A percentile compares a stretch with the other conserved stretches of the same genome.
phyloP scores from a whole-genome alignment of 2,888 invertebrate species.

The Rhagophthalmus giganteus region DNA sequence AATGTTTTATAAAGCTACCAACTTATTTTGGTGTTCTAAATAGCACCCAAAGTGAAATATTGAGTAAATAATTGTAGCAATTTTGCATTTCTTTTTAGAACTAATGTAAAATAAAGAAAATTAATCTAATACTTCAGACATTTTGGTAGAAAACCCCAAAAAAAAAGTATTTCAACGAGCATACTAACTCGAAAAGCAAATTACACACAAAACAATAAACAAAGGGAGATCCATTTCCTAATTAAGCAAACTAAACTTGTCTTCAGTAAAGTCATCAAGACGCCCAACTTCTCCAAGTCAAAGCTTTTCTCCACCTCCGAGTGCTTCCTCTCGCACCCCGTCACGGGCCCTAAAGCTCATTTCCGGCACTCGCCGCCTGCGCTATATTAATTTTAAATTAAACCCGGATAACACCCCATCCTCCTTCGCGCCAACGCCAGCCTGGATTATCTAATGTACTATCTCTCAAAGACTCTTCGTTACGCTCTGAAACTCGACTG shows the following conservation, averaged over 20 bases:
- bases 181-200: no score
- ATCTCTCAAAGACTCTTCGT: slow-evolving; percentile 45
- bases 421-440: slow-evolving; percentile 36
- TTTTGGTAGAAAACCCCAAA: no score
- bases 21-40: no score
- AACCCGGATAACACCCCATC: slow-evolving; percentile 60
- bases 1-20: no score
- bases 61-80: no score
- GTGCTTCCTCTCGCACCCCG: slow-evolving; percentile 36
- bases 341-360: slow-evolving; percentile 64
- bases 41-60: no score
- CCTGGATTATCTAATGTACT: slow-evolving; percentile 52
- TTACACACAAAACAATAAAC: slow-evolving; percentile 8
- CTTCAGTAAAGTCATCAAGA: slow-evolving; percentile 15
- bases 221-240: slow-evolving; percentile 11
- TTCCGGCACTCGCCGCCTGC: slow-evolving; percentile 68
- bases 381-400: slow-evolving; percentile 74
- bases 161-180: no score
- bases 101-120: no score
- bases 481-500: slow-evolving; percentile 36
- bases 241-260: slow-evolving; percentile 26
- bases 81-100: no score
- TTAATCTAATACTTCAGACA: no score
- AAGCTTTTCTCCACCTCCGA: slow-evolving; percentile 23
- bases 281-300: slow-evolving; percentile 22